Conservation (phyloP, 1,140 invertebrate genomes). For the Palaemon carinicauda region DNA sequence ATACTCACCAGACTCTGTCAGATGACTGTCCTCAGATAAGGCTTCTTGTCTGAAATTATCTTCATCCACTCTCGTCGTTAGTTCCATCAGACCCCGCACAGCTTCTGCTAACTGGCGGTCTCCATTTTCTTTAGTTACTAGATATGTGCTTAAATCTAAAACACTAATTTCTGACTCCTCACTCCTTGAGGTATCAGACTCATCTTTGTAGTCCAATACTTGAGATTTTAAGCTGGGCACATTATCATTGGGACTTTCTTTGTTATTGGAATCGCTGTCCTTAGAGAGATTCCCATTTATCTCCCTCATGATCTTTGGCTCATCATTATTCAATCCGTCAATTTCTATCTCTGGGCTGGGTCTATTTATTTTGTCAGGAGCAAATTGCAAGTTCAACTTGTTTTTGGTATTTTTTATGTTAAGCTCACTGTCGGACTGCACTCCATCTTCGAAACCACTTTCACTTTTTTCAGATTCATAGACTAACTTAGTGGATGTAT, state of each 20-base stretch:
- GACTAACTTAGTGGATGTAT: slow-evolving; percentile 9
- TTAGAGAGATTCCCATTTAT: slow-evolving; percentile 53
- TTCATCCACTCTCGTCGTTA: slow-evolving; percentile 23
- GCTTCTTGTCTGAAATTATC: background rate
- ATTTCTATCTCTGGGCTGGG: slow-evolving; percentile 32
- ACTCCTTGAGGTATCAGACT: slow-evolving; percentile 47
- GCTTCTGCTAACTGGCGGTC: slow-evolving; percentile 41
- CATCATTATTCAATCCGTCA: slow-evolving; percentile 25
- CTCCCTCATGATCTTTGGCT: slow-evolving; percentile 40
- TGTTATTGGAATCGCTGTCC: background rate
- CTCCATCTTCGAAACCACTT: slow-evolving; percentile 49
- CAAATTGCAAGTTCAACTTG: slow-evolving; percentile 50
- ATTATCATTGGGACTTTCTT: slow-evolving; percentile 30
- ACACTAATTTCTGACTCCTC: slow-evolving; percentile 56
- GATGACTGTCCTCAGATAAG: slow-evolving; percentile 2
- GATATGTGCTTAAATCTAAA: slow-evolving; percentile 36
- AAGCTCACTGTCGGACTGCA: slow-evolving; percentile 49
- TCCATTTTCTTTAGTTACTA: slow-evolving; percentile 52
- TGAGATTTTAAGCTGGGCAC: slow-evolving; percentile 2
- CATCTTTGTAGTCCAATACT: slow-evolving; percentile 37
- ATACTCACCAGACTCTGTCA: slow-evolving; percentile 37
- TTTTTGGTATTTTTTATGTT: slow-evolving; percentile 55
- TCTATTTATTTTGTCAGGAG: slow-evolving; percentile 49
- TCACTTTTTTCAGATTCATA: slow-evolving; percentile 50
- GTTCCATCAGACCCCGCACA: slow-evolving; percentile 27